Conservation (phyloP, 2,888 invertebrate genomes). For the Drosophila bunnanda region DNA sequence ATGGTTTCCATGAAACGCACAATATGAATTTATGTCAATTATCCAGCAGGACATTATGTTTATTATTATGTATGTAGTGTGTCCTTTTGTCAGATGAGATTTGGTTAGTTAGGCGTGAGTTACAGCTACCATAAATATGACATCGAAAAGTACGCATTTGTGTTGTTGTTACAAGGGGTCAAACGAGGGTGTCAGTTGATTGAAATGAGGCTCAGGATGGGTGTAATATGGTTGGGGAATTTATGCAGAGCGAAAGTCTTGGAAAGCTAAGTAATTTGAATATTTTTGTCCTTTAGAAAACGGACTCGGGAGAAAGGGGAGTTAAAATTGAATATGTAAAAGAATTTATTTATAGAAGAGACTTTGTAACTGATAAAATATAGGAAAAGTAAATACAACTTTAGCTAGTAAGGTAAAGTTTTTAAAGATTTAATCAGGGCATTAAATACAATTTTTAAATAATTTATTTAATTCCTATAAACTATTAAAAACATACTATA, state of each 20-base stretch:
- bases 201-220: neutral
- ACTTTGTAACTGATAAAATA: neutral
- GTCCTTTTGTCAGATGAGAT: conserved; percentile 31
- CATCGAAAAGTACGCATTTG: conserved; percentile 5
- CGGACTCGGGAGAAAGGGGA: neutral
- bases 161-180: conserved; percentile 18
- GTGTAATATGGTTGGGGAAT: neutral
- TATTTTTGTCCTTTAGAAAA: neutral
- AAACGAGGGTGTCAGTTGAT: conserved; percentile 6
- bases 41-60: conserved; percentile 14
- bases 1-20: conserved; percentile 40
- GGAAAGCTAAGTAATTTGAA: conserved; percentile 14
- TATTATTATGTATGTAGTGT: neutral
- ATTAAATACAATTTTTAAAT: neutral
- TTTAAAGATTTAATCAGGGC: neutral
- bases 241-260: conserved; percentile 10
- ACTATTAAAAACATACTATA: too few relatives aligned
- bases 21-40: conserved; percentile 43
- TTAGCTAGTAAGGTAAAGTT: too few relatives aligned
- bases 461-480: neutral
- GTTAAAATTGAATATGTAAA: neutral
- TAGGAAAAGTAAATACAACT: too few relatives aligned
- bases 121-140: conserved; percentile 6
- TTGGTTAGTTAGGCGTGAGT: conserved; percentile 23
- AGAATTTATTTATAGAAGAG: neutral